Evolutionary conservation across 2,797 vertebrate genomes (phyloP).

Genomic region (Tympanoctomys barrerae): DNA sequence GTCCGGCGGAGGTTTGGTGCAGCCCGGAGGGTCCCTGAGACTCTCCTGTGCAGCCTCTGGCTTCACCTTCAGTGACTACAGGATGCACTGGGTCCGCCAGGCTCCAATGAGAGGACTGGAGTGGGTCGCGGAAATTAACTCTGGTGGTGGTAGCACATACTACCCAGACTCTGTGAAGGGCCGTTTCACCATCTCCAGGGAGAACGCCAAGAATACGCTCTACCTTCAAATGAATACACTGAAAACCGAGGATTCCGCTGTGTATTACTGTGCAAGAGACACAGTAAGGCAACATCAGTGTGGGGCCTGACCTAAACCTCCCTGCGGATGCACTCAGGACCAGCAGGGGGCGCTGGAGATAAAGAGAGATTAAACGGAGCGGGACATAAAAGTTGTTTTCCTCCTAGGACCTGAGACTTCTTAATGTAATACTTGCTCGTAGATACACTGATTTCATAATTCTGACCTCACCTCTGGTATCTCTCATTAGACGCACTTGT

Average conservation of each 20-base stretch:
- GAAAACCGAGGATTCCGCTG: neutral
- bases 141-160: neutral
- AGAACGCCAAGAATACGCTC: neutral
- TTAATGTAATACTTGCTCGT: no score
- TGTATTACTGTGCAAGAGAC: neutral
- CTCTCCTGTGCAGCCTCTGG: neutral
- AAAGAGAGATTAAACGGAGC: no score
- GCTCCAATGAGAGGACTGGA: no score
- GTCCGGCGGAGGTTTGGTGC: no score
- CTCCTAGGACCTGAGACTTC: no score
- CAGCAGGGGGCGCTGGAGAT: neutral
- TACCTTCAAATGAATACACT: neutral
- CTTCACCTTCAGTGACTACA: no score
- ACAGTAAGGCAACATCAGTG: neutral
- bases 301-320: neutral
- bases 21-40: neutral
- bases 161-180: neutral
- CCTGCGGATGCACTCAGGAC: neutral
- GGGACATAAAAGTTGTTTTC: no score
- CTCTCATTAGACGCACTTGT: no score
- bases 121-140: neutral
- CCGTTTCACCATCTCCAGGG: neutral
- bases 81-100: no score
- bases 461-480: no score
- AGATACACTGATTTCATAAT: no score